Evolutionary conservation across 1,140 invertebrate species (phyloP), one percentile per base, ranked within the genome.

Genomic region (Lordiphosa mommai): DNA sequence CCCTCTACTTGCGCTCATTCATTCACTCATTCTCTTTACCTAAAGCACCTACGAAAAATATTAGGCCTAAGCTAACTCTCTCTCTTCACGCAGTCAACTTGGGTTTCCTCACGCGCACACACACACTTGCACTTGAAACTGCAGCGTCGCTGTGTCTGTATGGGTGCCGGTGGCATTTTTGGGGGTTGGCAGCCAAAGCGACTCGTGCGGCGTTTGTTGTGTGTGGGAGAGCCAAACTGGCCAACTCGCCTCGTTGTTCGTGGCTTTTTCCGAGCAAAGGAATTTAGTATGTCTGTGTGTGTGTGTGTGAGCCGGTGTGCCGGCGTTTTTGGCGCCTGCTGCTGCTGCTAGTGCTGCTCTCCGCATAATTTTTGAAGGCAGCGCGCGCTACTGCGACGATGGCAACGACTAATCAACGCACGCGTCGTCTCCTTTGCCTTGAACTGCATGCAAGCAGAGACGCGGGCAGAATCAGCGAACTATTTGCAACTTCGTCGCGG

Each of bases 401-500:
- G 17, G 3, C 16, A 3, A 20, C 38, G 40, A 43, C 40, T 43
- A 53, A 41, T 53, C 50, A 53, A 53, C 37, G 50, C 37, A 49
- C 17, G 33, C 47, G 47, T 49, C 30, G 30, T 47, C 40, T 14
- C 55, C 10, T 46, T 38, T 38, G 41, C 38, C 57, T 61, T 57
- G 64, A 67, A 40, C 56, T 61, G 63, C n/a, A n/a, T n/a, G n/a
- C n/a, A 50, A 44, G 43, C 49, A 36, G 61, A 61, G 47, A 51
- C 63, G 71, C 33, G 29, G 53, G 50, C 74, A 73, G 73, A 41
- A 41, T 55, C 58, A 53, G 61, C 74, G 59, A 51, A 80, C 74
- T 79, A 79, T 79, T 79, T 67, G 67, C 74, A 66, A 80, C 74
- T 70, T 73, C 71, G 72, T 69, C 72, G 58, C 53, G 69, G 66